phyloP scores from a whole-genome alignment of 2,888 invertebrate species.

The Agrochola lychnidis region DNA sequence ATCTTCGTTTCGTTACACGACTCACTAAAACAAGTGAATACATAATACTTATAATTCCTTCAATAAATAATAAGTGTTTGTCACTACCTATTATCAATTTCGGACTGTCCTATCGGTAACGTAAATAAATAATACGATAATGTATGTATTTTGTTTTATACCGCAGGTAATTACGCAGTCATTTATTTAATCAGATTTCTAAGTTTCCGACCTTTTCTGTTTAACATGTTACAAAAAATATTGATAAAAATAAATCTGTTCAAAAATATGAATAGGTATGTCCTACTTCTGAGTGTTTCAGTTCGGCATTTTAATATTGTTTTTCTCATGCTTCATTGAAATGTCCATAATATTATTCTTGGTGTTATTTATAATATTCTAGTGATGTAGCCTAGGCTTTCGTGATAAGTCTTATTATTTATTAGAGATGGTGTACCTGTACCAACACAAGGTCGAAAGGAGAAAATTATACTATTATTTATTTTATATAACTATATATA shows the following conservation, averaged over 20 bases:
- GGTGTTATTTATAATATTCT: not conserved
- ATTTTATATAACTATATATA: too few species aligned
- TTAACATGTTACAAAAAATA: not conserved
- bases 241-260: not conserved
- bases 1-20: constrained; percentile 6
- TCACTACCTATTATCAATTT: constrained; percentile 18
- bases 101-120: constrained; percentile 31
- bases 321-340: not conserved
- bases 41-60: constrained; percentile 28
- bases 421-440: not conserved
- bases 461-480: constrained; percentile 5
- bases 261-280: not conserved
- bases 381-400: not conserved
- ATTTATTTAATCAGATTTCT: constrained; percentile 21
- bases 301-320: not conserved
- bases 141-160: not conserved
- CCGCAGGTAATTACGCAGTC: constrained; percentile 18
- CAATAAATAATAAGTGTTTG: constrained; percentile 38
- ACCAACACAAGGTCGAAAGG: not conserved
- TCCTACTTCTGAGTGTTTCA: not conserved
- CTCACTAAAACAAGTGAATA: not conserved
- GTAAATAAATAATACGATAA: constrained; percentile 35
- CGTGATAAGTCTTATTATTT: not conserved
- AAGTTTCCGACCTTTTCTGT: not conserved
- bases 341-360: not conserved